Percentiles rank a stretch among this genome's conserved stretches.
These are phyloP conservation scores for Sturnus vulgaris DNA, from an alignment of 2,113 vertebrate genomes.

Conservation along the genomic window DNA sequence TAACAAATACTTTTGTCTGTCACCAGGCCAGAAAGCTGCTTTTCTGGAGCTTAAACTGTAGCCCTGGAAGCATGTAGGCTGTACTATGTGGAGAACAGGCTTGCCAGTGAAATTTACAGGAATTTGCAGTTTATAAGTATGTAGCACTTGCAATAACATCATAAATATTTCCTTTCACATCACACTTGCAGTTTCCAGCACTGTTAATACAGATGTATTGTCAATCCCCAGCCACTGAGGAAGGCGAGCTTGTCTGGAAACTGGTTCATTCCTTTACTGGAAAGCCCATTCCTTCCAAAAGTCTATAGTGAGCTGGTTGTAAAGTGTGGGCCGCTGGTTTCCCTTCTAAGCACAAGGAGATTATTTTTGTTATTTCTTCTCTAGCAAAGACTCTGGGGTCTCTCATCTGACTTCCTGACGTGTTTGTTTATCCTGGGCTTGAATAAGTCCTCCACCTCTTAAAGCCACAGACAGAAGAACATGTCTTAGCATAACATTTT, in stretches of 20 bases:
- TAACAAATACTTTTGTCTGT: neutral
- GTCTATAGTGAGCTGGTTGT: neutral
- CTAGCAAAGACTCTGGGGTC: neutral
- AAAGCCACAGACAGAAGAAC: neutral
- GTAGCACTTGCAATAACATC: constrained; percentile 41
- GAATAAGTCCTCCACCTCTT: neutral
- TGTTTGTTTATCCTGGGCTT: constrained; percentile 13
- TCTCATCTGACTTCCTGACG: constrained; percentile 26
- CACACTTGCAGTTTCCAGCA: constrained; percentile 20
- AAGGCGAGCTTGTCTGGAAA: constrained; percentile 10
- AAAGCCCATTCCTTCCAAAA: constrained; percentile 15
- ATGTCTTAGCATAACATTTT: neutral
- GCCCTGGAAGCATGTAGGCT: neutral
- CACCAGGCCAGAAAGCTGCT: neutral
- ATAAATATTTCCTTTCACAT: constrained; percentile 60
- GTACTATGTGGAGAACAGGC: neutral
- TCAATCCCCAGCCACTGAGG: constrained; percentile 12
- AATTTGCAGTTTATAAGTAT: constrained; percentile 43
- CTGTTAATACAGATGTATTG: constrained; percentile 47
- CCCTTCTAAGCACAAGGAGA: constrained; percentile 24
- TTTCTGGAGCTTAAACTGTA: neutral
- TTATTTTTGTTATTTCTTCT: constrained; percentile 51
- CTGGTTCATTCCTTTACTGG: neutral
- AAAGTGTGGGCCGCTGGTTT: constrained; percentile 40
- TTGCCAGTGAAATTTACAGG: constrained; percentile 3